These are phyloP conservation scores for Ypsolopha scabrella DNA, from an alignment of 2,888 invertebrate genomes.

Conservation along the genomic window DNA sequence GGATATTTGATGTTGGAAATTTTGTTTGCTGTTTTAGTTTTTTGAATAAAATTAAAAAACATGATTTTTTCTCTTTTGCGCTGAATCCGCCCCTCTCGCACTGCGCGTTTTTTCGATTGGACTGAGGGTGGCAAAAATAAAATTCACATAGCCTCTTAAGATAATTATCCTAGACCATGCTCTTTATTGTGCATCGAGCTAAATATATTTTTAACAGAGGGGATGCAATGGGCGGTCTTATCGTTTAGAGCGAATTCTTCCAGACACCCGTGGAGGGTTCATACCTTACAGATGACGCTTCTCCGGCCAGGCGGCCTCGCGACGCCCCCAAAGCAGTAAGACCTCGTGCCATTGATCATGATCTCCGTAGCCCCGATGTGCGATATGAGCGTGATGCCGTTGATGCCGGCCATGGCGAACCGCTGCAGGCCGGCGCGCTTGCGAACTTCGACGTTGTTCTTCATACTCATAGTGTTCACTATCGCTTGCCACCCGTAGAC, in stretches of 20 bases:
- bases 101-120: too few relatives aligned
- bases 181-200: too few relatives aligned
- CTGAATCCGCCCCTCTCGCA: too few relatives aligned
- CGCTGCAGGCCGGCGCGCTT: constrained; percentile 59
- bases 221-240: neutral
- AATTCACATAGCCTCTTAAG: too few relatives aligned
- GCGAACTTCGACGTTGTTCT: constrained; percentile 61
- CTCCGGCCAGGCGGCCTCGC: constrained; percentile 52
- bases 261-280: neutral
- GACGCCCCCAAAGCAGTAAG: constrained; percentile 58
- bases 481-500: constrained; percentile 65
- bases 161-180: too few relatives aligned
- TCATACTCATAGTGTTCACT: constrained; percentile 65
- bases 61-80: too few relatives aligned
- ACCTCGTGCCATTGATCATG: constrained; percentile 59
- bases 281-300: constrained; percentile 57
- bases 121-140: too few relatives aligned
- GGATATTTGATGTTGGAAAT: too few relatives aligned
- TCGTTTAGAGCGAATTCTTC: too few relatives aligned
- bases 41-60: too few relatives aligned
- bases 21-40: too few relatives aligned
- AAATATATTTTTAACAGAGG: neutral
- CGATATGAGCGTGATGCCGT: constrained; percentile 55
- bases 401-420: constrained; percentile 60
- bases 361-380: constrained; percentile 63